Conservation (phyloP, 2,888 invertebrate species). For the Hirtodrosophila duncani region DNA sequence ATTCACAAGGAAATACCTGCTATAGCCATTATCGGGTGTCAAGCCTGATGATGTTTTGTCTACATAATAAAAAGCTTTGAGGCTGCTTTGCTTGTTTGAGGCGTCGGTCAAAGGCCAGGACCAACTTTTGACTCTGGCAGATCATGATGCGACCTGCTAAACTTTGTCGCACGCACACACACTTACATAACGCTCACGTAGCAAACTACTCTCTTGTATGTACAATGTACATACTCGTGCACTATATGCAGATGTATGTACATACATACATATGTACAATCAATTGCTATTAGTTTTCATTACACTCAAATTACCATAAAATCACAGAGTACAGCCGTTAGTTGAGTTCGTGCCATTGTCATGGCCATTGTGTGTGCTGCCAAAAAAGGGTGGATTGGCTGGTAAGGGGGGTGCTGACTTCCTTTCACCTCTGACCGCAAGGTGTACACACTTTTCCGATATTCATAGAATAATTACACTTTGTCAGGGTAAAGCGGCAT, state of each 20-base stretch:
- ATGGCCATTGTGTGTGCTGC: neutral
- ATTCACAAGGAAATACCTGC: too few relatives aligned
- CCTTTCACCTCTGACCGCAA: conserved; percentile 15
- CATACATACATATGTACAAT: conserved; percentile 65
- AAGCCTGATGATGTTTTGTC: conserved; percentile 37
- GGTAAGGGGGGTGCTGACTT: too few relatives aligned
- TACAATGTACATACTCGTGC: too few relatives aligned
- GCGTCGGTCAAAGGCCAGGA: too few relatives aligned
- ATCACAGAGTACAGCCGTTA: conserved; percentile 56
- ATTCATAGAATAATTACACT: conserved; percentile 73
- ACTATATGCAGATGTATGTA: neutral
- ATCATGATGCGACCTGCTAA: too few relatives aligned
- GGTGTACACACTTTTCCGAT: conserved; percentile 63
- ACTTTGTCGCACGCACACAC: too few relatives aligned
- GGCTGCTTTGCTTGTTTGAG: too few relatives aligned
- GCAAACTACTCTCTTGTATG: too few relatives aligned
- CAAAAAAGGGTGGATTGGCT: neutral
- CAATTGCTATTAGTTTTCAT: conserved; percentile 73
- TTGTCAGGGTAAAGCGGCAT: conserved; percentile 50
- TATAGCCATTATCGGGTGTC: conserved; percentile 59
- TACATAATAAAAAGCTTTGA: conserved; percentile 43
- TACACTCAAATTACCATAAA: conserved; percentile 71
- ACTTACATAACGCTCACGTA: too few relatives aligned
- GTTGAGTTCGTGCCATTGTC: conserved; percentile 50
- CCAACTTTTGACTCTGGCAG: too few relatives aligned